A percentile compares a stretch with the other conserved stretches of the same genome.
phyloP scores from a whole-genome alignment of 2,888 invertebrate genomes.

The Mimumesa dahlbomi region DNA sequence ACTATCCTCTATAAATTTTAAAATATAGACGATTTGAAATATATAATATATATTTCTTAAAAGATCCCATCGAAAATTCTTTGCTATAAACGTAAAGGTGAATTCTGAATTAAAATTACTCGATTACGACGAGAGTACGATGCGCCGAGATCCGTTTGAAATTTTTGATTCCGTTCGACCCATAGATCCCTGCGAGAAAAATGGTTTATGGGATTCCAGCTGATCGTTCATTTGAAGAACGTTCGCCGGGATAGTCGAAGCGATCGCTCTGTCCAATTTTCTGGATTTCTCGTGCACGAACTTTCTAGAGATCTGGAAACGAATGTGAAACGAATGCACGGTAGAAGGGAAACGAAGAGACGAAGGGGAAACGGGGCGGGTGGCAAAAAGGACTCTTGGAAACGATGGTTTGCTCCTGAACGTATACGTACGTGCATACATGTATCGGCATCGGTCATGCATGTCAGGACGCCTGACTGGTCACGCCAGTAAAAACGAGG shows the following conservation, averaged over 20 bases:
- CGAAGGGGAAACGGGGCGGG: neutral
- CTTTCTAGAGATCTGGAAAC: constrained; percentile 55
- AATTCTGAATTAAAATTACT: no score
- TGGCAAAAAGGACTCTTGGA: constrained; percentile 54
- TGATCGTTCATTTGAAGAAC: constrained; percentile 67
- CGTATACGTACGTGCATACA: constrained; percentile 70
- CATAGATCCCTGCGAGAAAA: constrained; percentile 46
- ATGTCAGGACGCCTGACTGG: constrained; percentile 78
- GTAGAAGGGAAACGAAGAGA: neutral
- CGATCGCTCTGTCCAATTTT: constrained; percentile 69
- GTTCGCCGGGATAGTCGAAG: constrained; percentile 53
- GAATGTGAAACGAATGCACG: constrained; percentile 53
- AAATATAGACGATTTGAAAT: no score
- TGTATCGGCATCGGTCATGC: constrained; percentile 78
- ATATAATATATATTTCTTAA: no score
- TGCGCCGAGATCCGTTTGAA: no score
- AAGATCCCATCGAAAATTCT: no score
- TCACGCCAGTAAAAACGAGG: constrained; percentile 78
- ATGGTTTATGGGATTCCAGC: constrained; percentile 56
- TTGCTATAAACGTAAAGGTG: no score
- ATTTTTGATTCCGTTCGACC: constrained; percentile 46
- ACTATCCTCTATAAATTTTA: no score
- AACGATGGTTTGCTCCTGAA: constrained; percentile 66
- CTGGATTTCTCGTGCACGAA: constrained; percentile 69
- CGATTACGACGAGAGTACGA: no score